Evolutionary conservation across 2,797 vertebrate genomes (phyloP).

Genomic region (Sebastes baramenuke): DNA sequence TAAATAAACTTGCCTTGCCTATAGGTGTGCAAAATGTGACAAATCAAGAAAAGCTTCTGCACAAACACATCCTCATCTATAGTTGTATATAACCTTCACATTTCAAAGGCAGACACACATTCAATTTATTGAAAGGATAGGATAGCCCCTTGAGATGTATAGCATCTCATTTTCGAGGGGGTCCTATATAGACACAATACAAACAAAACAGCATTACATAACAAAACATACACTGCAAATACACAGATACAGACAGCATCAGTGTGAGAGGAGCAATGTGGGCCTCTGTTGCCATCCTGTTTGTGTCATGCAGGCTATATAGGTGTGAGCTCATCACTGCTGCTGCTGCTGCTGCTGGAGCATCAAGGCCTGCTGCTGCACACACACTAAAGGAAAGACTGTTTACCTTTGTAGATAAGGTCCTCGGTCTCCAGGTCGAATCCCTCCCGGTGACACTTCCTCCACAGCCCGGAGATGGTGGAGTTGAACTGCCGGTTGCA

Average conservation of each 20-base stretch:
- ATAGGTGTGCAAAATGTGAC: conserved; percentile 1
- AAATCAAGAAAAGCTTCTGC: not conserved
- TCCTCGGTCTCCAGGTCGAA: conserved; percentile 93
- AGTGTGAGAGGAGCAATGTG: not conserved
- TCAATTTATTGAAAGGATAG: too few species aligned
- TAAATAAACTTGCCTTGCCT: too few species aligned
- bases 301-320: conserved; percentile 13
- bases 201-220: too few species aligned
- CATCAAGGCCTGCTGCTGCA: conserved; percentile 66
- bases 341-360: conserved; percentile 10
- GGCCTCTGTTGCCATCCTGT: conserved; percentile 11
- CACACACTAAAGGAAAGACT: not conserved
- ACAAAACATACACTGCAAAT: too few species aligned
- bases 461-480: conserved; percentile 91
- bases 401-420: conserved; percentile 90
- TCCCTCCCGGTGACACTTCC: conserved; percentile 89
- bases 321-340: conserved; percentile 53
- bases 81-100: not conserved
- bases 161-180: too few species aligned
- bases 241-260: too few species aligned
- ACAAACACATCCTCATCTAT: not conserved
- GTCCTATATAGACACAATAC: too few species aligned
- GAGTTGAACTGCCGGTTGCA: conserved; percentile 93
- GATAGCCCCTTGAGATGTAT: too few species aligned
- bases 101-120: not conserved